Conservation (phyloP, 2,888 invertebrate genomes). For the Endotricha flammealis region DNA sequence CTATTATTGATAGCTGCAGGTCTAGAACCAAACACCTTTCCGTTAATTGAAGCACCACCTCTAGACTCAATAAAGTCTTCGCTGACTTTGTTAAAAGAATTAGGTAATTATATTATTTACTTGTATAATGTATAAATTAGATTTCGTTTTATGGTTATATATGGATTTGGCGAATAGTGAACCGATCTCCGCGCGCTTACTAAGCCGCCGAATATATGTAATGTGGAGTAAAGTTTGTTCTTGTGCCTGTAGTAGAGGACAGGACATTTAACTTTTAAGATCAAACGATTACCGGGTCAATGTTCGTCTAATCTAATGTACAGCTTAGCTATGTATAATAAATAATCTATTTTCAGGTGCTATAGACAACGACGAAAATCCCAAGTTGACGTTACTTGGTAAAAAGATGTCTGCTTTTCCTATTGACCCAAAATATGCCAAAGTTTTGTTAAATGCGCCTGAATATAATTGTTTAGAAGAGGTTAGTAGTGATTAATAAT, state of each 20-base stretch:
- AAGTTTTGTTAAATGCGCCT: constrained; percentile 86
- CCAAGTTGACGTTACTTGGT: constrained; percentile 87
- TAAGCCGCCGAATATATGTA: no score
- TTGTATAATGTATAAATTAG: not conserved
- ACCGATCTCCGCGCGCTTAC: no score
- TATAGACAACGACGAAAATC: constrained; percentile 76
- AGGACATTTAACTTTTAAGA: no score
- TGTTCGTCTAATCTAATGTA: no score
- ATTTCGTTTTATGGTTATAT: not conserved
- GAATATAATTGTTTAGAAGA: constrained; percentile 88
- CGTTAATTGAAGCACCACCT: constrained; percentile 93
- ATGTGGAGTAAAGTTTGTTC: no score
- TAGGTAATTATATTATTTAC: constrained; percentile 57
- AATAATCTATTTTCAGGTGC: constrained; percentile 78
- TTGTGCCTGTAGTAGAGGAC: no score
- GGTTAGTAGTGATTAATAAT: constrained; percentile 41
- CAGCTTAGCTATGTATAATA: no score
- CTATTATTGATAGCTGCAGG: constrained; percentile 91
- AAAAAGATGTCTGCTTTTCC: constrained; percentile 94
- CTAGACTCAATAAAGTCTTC: constrained; percentile 83
- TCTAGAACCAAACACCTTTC: constrained; percentile 88
- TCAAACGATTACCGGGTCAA: no score
- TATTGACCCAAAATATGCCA: constrained; percentile 92
- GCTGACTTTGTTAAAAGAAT: constrained; percentile 79
- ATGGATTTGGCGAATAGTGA: no score